Base-by-base conservation (phyloP, 2,113 vertebrate genomes). In the Peucedramus taeniatus region DNA sequence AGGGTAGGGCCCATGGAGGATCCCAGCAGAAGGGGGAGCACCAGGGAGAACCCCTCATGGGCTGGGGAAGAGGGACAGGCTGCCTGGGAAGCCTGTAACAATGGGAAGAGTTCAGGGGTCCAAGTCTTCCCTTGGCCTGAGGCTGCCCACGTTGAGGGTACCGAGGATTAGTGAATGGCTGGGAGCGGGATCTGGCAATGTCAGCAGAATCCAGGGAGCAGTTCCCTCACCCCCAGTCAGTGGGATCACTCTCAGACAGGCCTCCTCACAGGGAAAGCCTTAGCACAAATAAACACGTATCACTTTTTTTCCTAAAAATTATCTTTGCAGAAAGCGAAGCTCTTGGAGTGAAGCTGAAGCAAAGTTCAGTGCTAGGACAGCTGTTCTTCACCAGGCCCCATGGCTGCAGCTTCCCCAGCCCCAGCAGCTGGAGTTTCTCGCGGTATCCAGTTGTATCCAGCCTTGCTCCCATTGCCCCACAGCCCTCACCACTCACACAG, bases 141-240 rank as follows among this genome's bases (percentile, higher is more conserved):
- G 53, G 30, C 66, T 56, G 65, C 39, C 39, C 11, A 2, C 14
- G 26, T 31, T 14, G 5, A 74, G 10, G n/a, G 21, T 3, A 11
- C 27, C 0, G 7, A 79, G 65, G 30, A 78, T 39, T 37, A 56
- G 49, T 1, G 21, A 57, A 42, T 0, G 0, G 5, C 19, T 28
- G 37, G 30, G 18, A 84, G 30, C 0, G 0, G 56, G 56, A 87
- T 33, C 30, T 49, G 65, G 22, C 22, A 28, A 31, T 0, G 21
- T 5, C 30, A 23, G 47, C 64, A 84, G 56, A 63, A 70, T 31
- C 20, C 45, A 71, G 9, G 11, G 65, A 84, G 57, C 50, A 71
- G 15, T 4, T 87, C 21, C 26, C 47, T 64, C 13, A 2, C 9
- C 17, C 21, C 33, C 47, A 37, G 7, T 42, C 71, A 63, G 33